Evolutionary conservation across 2,113 vertebrate species (phyloP).

Genomic region (Macquaria australasica): DNA sequence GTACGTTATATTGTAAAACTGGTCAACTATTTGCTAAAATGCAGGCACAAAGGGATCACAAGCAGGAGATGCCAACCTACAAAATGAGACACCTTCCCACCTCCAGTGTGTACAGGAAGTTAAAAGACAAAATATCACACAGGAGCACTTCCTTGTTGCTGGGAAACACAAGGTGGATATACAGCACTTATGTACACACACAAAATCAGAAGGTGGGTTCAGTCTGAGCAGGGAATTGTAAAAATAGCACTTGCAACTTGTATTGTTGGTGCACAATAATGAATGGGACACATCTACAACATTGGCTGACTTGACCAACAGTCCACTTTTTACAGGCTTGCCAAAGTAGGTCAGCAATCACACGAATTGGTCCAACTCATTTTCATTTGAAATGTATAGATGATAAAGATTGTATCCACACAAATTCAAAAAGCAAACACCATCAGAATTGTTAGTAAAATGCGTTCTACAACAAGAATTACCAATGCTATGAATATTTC

Average conservation of each 20-base stretch:
- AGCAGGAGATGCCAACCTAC: too few species aligned
- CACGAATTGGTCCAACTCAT: conserved; percentile 2
- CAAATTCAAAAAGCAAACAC: neutral
- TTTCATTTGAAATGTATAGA: neutral
- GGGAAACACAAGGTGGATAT: neutral
- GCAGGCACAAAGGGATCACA: too few species aligned
- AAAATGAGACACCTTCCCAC: too few species aligned
- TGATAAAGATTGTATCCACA: neutral
- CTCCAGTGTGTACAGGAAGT: too few species aligned
- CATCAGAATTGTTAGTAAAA: conserved; percentile 7
- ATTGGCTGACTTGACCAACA: conserved; percentile 37
- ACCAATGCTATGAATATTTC: neutral
- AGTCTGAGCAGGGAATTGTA: neutral
- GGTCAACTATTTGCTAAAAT: too few species aligned
- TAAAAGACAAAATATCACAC: too few species aligned
- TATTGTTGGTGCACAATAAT: neutral
- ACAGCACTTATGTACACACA: neutral
- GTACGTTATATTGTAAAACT: too few species aligned
- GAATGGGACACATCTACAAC: conserved; percentile 21
- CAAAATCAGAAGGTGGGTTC: neutral
- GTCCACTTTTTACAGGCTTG: conserved; percentile 22
- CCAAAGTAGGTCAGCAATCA: conserved; percentile 56
- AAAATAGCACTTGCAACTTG: neutral
- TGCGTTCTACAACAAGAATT: neutral
- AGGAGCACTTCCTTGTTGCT: neutral